Base-by-base conservation (phyloP, 2,797 vertebrate species). In the Gobio occitaniae region DNA sequence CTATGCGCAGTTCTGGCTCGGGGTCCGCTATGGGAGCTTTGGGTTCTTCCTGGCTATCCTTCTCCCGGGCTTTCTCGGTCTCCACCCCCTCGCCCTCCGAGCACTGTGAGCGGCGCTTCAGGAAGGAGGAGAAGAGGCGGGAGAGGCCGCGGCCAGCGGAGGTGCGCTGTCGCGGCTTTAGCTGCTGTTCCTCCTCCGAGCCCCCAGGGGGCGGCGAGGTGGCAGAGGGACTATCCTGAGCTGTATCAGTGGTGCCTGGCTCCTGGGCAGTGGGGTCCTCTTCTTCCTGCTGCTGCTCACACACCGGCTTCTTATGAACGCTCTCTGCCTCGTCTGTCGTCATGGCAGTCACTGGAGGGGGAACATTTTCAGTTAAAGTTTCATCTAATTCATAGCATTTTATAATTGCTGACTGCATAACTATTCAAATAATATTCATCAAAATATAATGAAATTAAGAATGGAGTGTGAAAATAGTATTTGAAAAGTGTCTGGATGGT, bases 11-110 rank as follows among this genome's bases (percentile, higher is more conserved):
- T 88, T 99, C 98, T 2, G 98, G 97, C 87, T 99, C 98, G 0
- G 97, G 97, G 93, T 97, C 97, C 63, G 97, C 98, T 47, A 99
- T 99, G 0, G 98, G 98, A 11, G 98, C 98, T 94, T 99, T 99
- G 89, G 97, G 94, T 87, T 98, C 93, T 50, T 95, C 92, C 32
- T 95, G 96, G 87, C 93, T 90, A 1, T 80, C 72, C 1, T 89
- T 90, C 3, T 91, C 92, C 0, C 16, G 29, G 0, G 93, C 94
- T 77, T 75, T 87, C 86, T 91, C 82, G 8, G 38, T 90, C 85
- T 94, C 94, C 70, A 91, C 88, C 52, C 95, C 96, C 25, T 94
- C 96, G 72, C 97, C 97, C 12, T 96, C 95, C 0, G 96, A 97
- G 81, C 96, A 96, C 90, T 98, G 97, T 16, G 97, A 98, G 79